Percentiles rank a stretch among this genome's conserved stretches.
phyloP scores from a whole-genome alignment of 1,140 invertebrate species.

The Harpegnathos saltator region DNA sequence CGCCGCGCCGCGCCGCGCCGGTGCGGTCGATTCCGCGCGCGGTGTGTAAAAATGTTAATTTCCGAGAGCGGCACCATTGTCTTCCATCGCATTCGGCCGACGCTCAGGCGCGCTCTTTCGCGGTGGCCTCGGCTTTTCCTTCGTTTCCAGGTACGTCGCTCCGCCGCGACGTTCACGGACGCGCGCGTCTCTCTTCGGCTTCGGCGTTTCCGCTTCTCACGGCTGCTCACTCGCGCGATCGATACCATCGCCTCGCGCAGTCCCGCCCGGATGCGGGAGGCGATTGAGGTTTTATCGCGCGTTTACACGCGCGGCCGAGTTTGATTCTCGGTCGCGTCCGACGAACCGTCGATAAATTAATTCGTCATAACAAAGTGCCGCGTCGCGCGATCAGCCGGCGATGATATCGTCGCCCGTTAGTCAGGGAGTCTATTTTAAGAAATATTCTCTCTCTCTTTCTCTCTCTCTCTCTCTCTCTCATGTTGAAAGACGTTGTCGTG shows the following conservation, averaged over 20 bases:
- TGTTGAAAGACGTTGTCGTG: neutral
- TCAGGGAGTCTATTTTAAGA: neutral
- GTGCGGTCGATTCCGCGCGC: slow-evolving; percentile 55
- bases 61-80: slow-evolving; percentile 73
- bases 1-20: too few species aligned
- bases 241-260: slow-evolving; percentile 47
- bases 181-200: too few species aligned
- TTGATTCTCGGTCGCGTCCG: too few species aligned
- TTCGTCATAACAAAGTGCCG: slow-evolving; percentile 56
- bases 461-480: neutral
- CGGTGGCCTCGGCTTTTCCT: slow-evolving; percentile 53
- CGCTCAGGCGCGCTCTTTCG: neutral
- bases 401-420: neutral
- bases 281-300: slow-evolving; percentile 59
- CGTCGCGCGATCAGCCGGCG: slow-evolving; percentile 49
- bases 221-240: slow-evolving; percentile 56
- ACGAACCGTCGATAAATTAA: slow-evolving; percentile 62
- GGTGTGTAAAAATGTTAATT: slow-evolving; percentile 75
- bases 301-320: slow-evolving; percentile 38
- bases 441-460: neutral
- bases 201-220: slow-evolving; percentile 77
- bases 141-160: slow-evolving; percentile 41
- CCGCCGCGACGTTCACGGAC: slow-evolving; percentile 69
- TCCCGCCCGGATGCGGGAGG: slow-evolving; percentile 38
- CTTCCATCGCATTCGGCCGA: slow-evolving; percentile 35